A percentile compares a stretch with the other conserved stretches of the same genome.
Conservation (phyloP, 2,113 vertebrate species). For the Cyanoramphus novaezelandiae region DNA sequence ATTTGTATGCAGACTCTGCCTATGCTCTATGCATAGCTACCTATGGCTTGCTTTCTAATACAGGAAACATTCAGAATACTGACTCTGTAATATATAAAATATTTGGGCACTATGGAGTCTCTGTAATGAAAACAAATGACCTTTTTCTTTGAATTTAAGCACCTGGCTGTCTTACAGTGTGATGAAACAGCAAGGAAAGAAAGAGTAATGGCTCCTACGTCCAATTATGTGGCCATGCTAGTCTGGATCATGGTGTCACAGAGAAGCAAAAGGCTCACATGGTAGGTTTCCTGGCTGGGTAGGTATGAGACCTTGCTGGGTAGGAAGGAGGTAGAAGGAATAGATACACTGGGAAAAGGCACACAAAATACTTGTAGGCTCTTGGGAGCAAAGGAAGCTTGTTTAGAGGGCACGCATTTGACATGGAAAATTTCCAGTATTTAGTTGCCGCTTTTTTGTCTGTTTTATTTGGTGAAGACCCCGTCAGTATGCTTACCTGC, state of each 20-base stretch:
- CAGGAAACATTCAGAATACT: fast-evolving
- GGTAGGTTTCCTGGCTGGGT: background rate
- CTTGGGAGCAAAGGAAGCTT: background rate
- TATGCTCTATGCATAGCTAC: background rate
- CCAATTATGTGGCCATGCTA: background rate
- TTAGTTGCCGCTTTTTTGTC: background rate
- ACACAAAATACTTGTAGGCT: background rate
- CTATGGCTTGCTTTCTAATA: background rate
- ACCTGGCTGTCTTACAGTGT: background rate
- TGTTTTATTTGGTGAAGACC: background rate
- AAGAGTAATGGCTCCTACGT: background rate
- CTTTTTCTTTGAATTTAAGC: background rate
- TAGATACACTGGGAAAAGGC: background rate
- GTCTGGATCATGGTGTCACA: background rate
- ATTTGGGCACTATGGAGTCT: background rate
- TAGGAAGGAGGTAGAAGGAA: background rate
- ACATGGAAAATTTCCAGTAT: background rate
- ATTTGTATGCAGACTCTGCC: background rate
- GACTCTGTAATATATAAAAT: background rate
- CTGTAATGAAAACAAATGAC: background rate
- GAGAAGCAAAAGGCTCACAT: background rate
- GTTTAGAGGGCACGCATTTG: background rate
- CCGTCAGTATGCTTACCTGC: background rate
- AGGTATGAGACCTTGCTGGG: background rate
- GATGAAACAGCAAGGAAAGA: background rate